Evolutionary conservation across 1,140 invertebrate species (phyloP).

Genomic region (Lepeophtheirus salmonis): DNA sequence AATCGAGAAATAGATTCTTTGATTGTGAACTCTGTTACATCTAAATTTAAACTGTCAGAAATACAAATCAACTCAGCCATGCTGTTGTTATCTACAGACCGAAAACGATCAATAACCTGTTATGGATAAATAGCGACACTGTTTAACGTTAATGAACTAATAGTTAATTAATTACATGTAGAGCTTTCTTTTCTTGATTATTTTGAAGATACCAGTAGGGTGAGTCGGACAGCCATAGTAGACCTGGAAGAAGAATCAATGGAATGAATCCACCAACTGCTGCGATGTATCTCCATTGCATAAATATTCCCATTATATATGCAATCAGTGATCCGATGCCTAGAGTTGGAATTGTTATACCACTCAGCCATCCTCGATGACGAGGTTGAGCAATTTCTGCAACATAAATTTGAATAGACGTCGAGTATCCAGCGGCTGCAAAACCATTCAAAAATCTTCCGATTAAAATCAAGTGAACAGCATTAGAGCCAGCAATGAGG

Average conservation of each 20-base stretch:
- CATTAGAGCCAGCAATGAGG: not conserved
- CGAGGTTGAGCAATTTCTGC: conserved; percentile 2
- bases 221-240: not conserved
- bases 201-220: conserved; percentile 7
- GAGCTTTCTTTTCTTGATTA: not conserved
- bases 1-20: not conserved
- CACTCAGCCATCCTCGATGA: conserved; percentile 4
- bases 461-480: not conserved
- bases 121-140: too few relatives aligned
- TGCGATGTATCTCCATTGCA: not conserved
- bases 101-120: not conserved
- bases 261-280: not conserved
- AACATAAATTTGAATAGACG: conserved; percentile 4
- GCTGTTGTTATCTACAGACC: not conserved
- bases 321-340: not conserved
- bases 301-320: not conserved
- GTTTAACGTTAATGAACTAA: too few relatives aligned
- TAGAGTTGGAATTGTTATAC: not conserved
- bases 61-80: not conserved
- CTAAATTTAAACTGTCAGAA: not conserved
- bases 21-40: not conserved
- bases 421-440: not conserved
- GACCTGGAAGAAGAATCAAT: not conserved
- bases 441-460: conserved; percentile 2
- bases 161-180: not conserved